These are phyloP conservation scores for Girardinichthys multiradiatus DNA, from an alignment of 2,113 vertebrate species.

Conservation along the genomic window DNA sequence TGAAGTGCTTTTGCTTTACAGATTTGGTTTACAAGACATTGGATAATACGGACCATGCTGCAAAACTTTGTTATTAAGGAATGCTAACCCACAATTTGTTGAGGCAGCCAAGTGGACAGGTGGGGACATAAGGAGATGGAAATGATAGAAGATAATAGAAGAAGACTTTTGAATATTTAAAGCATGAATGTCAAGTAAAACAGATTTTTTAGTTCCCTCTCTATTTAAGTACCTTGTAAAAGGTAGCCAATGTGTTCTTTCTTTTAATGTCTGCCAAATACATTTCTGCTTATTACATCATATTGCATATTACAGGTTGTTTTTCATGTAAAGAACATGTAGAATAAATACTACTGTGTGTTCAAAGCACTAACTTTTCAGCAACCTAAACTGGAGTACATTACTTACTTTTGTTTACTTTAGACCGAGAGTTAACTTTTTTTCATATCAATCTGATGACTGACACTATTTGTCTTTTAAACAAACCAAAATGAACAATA, in stretches of 20 bases:
- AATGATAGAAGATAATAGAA: background rate
- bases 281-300: background rate
- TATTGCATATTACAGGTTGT: background rate
- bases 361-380: no score
- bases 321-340: no score
- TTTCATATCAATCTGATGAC: no score
- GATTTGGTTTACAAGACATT: background rate
- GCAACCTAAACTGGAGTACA: no score
- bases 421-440: background rate
- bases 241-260: background rate
- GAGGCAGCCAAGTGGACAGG: background rate
- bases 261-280: background rate
- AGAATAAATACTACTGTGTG: no score
- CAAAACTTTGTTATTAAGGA: background rate
- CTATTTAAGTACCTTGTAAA: background rate
- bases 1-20: background rate
- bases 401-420: no score
- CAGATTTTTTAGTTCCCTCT: background rate
- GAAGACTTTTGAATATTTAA: background rate
- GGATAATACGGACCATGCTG: no score
- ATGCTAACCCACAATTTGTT: background rate
- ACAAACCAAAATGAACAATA: no score
- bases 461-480: background rate
- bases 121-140: background rate
- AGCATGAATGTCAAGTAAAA: background rate